Evolutionary conservation across 2,888 invertebrate species (phyloP), one percentile per base, ranked within the genome.

Genomic region (Pseudococcus viburni): DNA sequence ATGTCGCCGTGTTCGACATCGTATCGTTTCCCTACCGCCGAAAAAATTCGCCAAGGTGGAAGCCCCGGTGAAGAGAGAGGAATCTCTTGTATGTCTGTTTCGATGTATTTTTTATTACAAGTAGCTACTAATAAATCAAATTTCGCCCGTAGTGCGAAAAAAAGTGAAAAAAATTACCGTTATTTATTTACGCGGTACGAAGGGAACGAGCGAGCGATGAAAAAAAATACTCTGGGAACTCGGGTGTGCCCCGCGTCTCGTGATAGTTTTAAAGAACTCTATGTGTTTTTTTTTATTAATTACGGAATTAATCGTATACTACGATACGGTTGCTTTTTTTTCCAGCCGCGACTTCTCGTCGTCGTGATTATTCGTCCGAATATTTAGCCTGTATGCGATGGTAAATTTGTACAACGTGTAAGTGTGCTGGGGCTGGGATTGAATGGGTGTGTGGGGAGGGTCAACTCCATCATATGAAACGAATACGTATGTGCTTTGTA

Each of bases 31-130:
- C 26, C 26, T 33, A 33, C 26, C 26, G 5, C 46, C 8, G 8
- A 11, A 12, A 46, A 51, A 12, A 51, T 51, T 51, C 12, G 15
- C 59, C n/a, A 19, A n/a, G 59, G n/a, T 7, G 5, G n/a, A n/a
- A 59, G 7, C 59, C 59, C 5, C 0, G 15, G 17, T 51, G 51
- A 0, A 51, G n/a, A n/a, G n/a, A 5, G 2, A 15, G 5, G 11
- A 4, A n/a, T 59, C n/a, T 59, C n/a, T 59, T n/a, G 0, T 59
- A 7, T 4, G 59, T 59, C 59, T n/a, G 1, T 59, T 59, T 59
- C 59, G 59, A 59, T 59, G 59, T 59, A 59, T 59, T 59, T 59
- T 59, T 59, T 59, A 59, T 59, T 59, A 59, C 59, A 59, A 59
- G 59, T n/a, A 59, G 59, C 59, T 59, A n/a, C 59, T 59, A 59